Conservation (phyloP, 92 coral and sea anemone species). For the Scolanthus callimorphus region DNA sequence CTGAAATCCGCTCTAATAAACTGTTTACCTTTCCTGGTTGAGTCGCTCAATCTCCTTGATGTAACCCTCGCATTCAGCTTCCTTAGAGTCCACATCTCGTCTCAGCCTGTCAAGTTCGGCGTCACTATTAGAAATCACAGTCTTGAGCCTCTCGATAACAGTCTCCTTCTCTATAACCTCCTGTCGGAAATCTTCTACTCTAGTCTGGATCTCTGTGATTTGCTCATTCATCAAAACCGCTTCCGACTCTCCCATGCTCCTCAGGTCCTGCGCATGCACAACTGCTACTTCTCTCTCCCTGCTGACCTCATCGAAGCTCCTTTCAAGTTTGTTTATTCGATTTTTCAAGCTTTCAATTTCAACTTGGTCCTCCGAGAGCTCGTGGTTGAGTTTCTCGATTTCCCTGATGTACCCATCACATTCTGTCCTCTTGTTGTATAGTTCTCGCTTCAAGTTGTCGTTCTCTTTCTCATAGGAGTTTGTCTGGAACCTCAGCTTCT, state of each 20-base stretch:
- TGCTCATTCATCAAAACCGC: conserved; percentile 72
- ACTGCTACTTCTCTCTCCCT: conserved; percentile 70
- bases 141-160: conserved; percentile 65
- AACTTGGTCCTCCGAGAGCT: conserved; percentile 62
- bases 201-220: conserved; percentile 75
- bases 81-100: conserved; percentile 79
- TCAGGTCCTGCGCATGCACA: conserved; percentile 64
- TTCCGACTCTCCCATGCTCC: conserved; percentile 67
- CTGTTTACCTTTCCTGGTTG: conserved; percentile 57
- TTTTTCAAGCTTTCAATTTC: conserved; percentile 64
- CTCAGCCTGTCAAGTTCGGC: conserved; percentile 69
- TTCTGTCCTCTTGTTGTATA: conserved; percentile 70
- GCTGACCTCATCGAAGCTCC: conserved; percentile 60
- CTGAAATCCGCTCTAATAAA: no score
- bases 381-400: conserved; percentile 68
- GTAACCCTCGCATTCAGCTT: conserved; percentile 79
- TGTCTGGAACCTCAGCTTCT: conserved; percentile 71
- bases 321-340: conserved; percentile 68
- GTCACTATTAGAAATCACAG: conserved; percentile 68
- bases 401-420: conserved; percentile 47
- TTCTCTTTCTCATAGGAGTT: conserved; percentile 70
- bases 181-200: conserved; percentile 73
- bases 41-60: conserved; percentile 76
- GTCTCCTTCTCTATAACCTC: conserved; percentile 88
- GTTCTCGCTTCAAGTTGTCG: conserved; percentile 74